Conservation (phyloP, 2,113 vertebrate species). For the Stegastes partitus region DNA sequence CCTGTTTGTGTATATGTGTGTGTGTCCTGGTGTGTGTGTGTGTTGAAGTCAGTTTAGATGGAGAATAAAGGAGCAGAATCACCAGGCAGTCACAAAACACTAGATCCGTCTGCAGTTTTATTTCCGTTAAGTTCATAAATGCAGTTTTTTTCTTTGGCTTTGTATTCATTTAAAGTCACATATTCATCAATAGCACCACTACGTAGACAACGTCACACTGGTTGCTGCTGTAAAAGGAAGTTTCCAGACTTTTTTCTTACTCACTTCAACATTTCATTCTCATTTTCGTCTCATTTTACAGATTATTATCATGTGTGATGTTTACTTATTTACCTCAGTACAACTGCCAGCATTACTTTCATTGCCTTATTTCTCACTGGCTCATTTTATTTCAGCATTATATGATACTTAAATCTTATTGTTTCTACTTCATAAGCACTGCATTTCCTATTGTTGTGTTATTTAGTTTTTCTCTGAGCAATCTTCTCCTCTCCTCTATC, state of each 20-base stretch:
- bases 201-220: neutral
- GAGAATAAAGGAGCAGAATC: conserved; percentile 49
- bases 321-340: no score
- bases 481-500: no score
- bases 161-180: neutral
- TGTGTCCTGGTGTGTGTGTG: conserved; percentile 41
- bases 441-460: no score
- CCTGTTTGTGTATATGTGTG: conserved; percentile 42
- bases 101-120: conserved; percentile 6
- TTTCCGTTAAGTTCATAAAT: conserved; percentile 26
- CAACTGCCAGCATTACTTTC: no score
- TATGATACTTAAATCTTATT: no score
- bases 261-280: no score
- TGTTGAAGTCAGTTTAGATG: conserved; percentile 44
- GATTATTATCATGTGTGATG: no score
- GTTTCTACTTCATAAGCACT: no score
- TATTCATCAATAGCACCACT: neutral
- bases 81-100: conserved; percentile 40
- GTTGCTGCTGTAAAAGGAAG: neutral
- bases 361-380: no score
- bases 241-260: neutral
- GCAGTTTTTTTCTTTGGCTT: neutral
- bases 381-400: no score
- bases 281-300: no score
- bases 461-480: no score